These are phyloP conservation scores for Lophius americanus DNA, from an alignment of 2,797 vertebrate species.

Conservation along the genomic window DNA sequence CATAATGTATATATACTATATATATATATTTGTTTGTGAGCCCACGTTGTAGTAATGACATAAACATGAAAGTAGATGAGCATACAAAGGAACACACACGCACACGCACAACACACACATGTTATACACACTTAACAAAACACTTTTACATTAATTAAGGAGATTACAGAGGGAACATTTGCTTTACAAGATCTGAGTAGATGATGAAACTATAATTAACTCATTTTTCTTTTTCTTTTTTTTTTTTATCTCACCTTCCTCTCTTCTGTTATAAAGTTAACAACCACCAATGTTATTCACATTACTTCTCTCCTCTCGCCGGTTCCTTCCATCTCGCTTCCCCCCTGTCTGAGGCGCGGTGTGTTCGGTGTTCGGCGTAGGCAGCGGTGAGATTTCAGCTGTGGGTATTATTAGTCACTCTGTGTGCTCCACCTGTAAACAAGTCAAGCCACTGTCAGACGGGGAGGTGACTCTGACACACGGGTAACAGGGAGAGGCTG, in stretches of 20 bases:
- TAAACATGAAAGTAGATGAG: constrained; percentile 1
- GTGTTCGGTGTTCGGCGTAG: constrained; percentile 25
- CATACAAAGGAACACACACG: constrained; percentile 11
- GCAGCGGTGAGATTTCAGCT: constrained; percentile 49
- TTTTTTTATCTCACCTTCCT: neutral
- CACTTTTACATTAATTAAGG: constrained; percentile 25
- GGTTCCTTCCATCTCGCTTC: constrained; percentile 21
- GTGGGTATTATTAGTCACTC: constrained; percentile 58
- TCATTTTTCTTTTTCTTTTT: constrained; percentile 2
- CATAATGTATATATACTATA: constrained; percentile 4
- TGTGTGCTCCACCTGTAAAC: constrained; percentile 52
- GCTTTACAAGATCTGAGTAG: neutral
- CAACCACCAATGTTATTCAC: neutral
- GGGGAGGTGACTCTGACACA: constrained; percentile 38
- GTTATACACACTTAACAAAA: neutral
- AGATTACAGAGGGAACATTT: constrained; percentile 10
- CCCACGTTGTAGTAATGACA: neutral
- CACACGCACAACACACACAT: constrained; percentile 8
- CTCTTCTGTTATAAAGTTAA: constrained; percentile 22
- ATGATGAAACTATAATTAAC: constrained; percentile 8
- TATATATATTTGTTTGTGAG: neutral
- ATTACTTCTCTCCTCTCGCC: neutral
- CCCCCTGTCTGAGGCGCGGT: constrained; percentile 8
- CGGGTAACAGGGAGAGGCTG: neutral
- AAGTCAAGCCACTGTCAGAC: constrained; percentile 49